A percentile compares a stretch with the other conserved stretches of the same genome.
Evolutionary conservation across 92 coral and sea anemone species (phyloP).

Genomic region (Parazoanthus darwini): DNA sequence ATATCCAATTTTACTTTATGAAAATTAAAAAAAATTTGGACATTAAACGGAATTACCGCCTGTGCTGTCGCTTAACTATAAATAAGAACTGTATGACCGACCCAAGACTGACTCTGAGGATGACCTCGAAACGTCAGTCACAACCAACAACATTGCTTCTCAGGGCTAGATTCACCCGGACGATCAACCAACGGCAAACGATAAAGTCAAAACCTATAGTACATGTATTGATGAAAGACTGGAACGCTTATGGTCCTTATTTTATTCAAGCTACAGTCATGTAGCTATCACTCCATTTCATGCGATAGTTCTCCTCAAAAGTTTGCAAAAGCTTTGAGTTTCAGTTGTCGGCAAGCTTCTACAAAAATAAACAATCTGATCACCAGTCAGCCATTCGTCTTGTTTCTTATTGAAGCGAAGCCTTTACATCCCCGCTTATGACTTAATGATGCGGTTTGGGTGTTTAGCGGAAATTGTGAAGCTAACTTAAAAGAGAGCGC

Average conservation of each 20-base stretch:
- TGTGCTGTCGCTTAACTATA: too few species aligned
- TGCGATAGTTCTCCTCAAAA: neutral
- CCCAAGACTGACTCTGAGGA: too few species aligned
- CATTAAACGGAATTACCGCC: too few species aligned
- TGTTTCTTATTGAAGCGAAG: slow-evolving; percentile 10
- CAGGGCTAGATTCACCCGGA: too few species aligned
- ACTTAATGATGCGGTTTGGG: slow-evolving; percentile 24
- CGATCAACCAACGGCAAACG: neutral
- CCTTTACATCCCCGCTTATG: neutral
- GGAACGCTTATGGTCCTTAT: neutral
- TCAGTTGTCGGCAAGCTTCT: slow-evolving; percentile 25
- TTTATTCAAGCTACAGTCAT: neutral
- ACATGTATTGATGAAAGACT: too few species aligned
- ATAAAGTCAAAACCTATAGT: too few species aligned
- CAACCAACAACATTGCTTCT: too few species aligned
- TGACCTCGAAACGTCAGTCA: too few species aligned
- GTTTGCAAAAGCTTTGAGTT: neutral
- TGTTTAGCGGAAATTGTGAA: slow-evolving; percentile 20
- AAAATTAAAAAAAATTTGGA: too few species aligned
- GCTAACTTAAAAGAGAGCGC: slow-evolving; percentile 37
- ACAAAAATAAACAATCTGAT: slow-evolving; percentile 9
- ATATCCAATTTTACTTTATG: neutral
- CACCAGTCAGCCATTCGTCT: neutral
- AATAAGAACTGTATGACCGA: too few species aligned
- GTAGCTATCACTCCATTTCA: neutral